Conservation (phyloP, 2,113 vertebrate species). For the Willisornis vidua region DNA sequence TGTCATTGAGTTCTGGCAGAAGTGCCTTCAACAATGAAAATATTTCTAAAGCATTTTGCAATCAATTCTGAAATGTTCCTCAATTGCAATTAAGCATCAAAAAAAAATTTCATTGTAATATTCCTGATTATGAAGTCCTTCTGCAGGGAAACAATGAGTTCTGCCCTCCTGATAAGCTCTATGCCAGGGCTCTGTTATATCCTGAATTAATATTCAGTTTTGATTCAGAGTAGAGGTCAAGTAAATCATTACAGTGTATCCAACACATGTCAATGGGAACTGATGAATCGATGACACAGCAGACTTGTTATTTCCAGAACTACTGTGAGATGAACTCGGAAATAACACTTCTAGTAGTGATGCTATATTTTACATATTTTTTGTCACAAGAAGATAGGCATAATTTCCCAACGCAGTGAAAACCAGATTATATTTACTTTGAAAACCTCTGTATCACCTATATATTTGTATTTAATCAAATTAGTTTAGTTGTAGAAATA, state of each 20-base stretch:
- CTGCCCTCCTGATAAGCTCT: not conserved
- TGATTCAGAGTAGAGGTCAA: not conserved
- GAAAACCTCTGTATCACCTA: not conserved
- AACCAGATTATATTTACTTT: not conserved
- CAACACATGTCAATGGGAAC: not conserved
- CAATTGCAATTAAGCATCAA: not conserved
- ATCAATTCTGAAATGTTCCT: not conserved
- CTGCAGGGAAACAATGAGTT: not conserved
- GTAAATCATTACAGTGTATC: not conserved
- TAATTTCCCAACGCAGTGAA: not conserved
- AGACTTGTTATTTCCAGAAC: not conserved
- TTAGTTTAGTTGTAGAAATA: not conserved
- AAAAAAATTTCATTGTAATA: not conserved
- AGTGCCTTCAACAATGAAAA: fast-evolving
- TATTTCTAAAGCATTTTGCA: not conserved
- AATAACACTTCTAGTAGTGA: not conserved
- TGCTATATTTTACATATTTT: not conserved
- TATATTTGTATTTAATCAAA: not conserved
- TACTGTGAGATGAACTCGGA: not conserved
- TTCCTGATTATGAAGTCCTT: not conserved
- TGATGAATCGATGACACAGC: not conserved
- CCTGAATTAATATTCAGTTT: not conserved
- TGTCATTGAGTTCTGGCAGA: not conserved
- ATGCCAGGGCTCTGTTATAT: not conserved
- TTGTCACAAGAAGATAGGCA: not conserved